These are phyloP conservation scores for Muscicapa comitata DNA, from an alignment of 2,797 vertebrate species.

Conservation along the genomic window DNA sequence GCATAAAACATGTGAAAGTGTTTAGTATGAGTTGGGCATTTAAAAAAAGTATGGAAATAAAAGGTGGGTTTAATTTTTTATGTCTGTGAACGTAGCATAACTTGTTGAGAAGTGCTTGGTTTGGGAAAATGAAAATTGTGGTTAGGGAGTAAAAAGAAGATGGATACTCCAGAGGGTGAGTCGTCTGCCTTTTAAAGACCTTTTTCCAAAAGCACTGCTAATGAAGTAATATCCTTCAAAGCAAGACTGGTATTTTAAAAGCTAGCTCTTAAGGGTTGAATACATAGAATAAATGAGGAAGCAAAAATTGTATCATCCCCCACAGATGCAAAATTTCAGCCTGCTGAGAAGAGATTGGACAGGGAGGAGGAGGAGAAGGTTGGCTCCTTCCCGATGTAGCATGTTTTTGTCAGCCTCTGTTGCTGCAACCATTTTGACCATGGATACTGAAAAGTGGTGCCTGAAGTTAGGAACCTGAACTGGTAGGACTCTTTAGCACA, in stretches of 20 bases:
- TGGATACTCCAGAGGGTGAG: neutral
- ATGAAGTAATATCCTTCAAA: slow-evolving; percentile 51
- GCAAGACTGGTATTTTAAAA: slow-evolving; percentile 30
- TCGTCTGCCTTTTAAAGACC: slow-evolving; percentile 23
- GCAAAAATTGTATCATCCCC: slow-evolving; percentile 26
- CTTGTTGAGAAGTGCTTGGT: slow-evolving; percentile 23
- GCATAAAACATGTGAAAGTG: slow-evolving; percentile 13
- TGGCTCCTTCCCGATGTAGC: slow-evolving; percentile 4
- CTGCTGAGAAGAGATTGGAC: slow-evolving; percentile 6
- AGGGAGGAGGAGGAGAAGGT: neutral
- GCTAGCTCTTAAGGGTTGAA: slow-evolving; percentile 23
- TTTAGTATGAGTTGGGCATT: neutral
- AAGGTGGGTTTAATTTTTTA: neutral
- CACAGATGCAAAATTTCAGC: slow-evolving; percentile 9
- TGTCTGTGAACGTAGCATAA: slow-evolving; percentile 7
- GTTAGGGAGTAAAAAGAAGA: slow-evolving; percentile 7
- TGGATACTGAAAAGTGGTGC: neutral
- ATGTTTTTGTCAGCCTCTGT: neutral
- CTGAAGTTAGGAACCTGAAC: slow-evolving; percentile 14
- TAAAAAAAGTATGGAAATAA: neutral
- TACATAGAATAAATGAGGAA: slow-evolving; percentile 44
- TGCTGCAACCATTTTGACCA: slow-evolving; percentile 40
- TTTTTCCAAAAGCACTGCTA: slow-evolving; percentile 26
- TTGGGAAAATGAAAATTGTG: slow-evolving; percentile 35
- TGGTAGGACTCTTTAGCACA: neutral